phyloP scores from a whole-genome alignment of 2,797 vertebrate species.

The Acanthurus tractus region DNA sequence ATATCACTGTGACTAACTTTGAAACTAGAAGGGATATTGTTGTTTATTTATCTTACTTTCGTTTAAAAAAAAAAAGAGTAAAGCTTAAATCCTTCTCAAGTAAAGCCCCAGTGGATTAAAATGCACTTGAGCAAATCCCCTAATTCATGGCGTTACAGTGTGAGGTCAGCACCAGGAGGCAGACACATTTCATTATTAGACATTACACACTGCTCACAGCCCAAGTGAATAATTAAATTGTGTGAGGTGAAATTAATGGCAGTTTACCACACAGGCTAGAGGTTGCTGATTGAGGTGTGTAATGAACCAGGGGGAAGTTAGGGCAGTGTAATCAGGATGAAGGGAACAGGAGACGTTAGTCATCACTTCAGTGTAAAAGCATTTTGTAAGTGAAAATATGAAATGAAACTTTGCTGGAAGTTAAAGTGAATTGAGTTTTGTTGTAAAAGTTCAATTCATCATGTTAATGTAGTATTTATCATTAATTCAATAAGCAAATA shows the following conservation, averaged over 20 bases:
- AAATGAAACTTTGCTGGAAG: not conserved
- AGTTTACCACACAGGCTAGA: slow-evolving; percentile 56
- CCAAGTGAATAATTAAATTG: slow-evolving; percentile 65
- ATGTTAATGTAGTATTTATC: not conserved
- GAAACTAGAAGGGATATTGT: slow-evolving; percentile 4
- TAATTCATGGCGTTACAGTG: slow-evolving; percentile 43
- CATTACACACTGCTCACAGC: slow-evolving; percentile 58
- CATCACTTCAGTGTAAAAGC: slow-evolving; percentile 21
- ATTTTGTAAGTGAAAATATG: not conserved
- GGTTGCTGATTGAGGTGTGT: slow-evolving; percentile 21
- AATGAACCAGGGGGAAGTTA: slow-evolving; percentile 32
- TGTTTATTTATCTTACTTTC: slow-evolving; percentile 41
- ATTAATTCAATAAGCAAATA: not conserved
- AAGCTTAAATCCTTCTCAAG: slow-evolving; percentile 38
- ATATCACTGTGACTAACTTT: slow-evolving; percentile 12
- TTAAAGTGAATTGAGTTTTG: not conserved
- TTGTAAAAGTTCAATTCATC: not conserved
- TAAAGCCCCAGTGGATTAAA: slow-evolving; percentile 38
- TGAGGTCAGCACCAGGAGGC: slow-evolving; percentile 59
- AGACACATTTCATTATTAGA: slow-evolving; percentile 69
- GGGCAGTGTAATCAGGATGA: slow-evolving; percentile 42
- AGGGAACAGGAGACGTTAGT: not conserved
- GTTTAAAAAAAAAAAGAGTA: not conserved
- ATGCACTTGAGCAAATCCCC: slow-evolving; percentile 49
- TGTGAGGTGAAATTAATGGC: slow-evolving; percentile 59